Evolutionary conservation across 2,113 vertebrate genomes (phyloP), one percentile per base, ranked within the genome.

Genomic region (Poeciliopsis turrubarensis): DNA sequence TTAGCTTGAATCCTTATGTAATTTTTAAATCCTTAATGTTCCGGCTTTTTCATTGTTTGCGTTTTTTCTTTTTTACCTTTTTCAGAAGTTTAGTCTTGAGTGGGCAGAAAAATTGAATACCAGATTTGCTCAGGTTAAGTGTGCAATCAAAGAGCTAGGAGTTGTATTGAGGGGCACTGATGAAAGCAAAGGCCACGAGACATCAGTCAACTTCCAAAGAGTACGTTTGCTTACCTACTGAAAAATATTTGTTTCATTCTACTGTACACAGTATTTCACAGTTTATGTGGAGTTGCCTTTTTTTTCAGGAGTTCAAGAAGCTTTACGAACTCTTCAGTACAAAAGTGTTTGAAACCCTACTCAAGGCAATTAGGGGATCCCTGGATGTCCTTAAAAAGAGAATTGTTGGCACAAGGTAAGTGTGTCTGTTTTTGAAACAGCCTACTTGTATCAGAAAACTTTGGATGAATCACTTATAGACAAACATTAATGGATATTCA

Each of bases 331-430:
- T 89, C 91, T 95, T 96, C 79, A 95, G 91, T 73, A 85, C 92
- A 74, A 95, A 93, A 67, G 83, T 97, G 66, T 78, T 94, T 17
- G 86, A 95, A 65, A 94, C 95, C 75, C 91, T 97, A 51, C 91
- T 95, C 81, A 95, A 93, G 91, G 86, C 95, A 29, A 95, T 94
- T 10, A 87, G 77, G 0, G 63, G 94, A 31, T 96, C 96, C 84
- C 84, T 97, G 88, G 91, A 95, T 65, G 92, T 87, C 29, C 84
- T 97, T 85, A 96, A 91, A 90, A 95, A 62, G 84, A 95, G 95
- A 92, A 90, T 96, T 84, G 91, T 83, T 75, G 31, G 44, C 81
- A 69, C 84, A 73, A 86, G 71, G 96, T 95, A 92, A 94, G 94
- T 93, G 68, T 64, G 6, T 44, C 29, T 72, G n/a, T 60, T 10